Evolutionary conservation across 2,888 invertebrate species (phyloP).

Genomic region (Aspidiotus rigidus): DNA sequence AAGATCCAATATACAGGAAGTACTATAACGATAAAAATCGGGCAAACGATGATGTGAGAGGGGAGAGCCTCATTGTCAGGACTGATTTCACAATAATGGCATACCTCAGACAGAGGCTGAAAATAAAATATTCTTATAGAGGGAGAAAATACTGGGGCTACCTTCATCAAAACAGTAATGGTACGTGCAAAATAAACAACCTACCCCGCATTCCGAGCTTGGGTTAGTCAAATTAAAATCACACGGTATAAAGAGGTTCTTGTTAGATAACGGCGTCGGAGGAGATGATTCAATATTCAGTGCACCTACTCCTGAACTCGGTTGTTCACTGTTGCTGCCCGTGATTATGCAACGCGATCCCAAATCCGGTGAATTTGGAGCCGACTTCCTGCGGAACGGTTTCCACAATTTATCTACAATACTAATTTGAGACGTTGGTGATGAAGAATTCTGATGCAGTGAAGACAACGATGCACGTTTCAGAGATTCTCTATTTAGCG

Average conservation of each 20-base stretch:
- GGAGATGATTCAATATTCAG: constrained; percentile 12
- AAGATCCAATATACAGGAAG: no score
- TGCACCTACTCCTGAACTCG: constrained; percentile 36
- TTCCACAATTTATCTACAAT: constrained; percentile 57
- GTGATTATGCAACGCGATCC: constrained; percentile 20
- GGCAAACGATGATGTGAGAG: no score
- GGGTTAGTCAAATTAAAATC: constrained; percentile 25
- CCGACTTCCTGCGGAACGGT: constrained; percentile 59
- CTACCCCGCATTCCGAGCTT: neutral
- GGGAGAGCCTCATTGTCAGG: no score
- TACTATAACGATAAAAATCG: no score
- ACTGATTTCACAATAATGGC: no score
- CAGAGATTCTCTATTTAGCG: constrained; percentile 33
- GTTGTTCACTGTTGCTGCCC: constrained; percentile 24
- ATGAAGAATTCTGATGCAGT: constrained; percentile 31
- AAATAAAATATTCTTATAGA: no score
- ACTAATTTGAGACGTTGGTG: constrained; percentile 39
- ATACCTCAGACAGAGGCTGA: no score
- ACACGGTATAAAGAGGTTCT: constrained; percentile 14
- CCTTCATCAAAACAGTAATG: no score
- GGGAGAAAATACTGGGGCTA: no score
- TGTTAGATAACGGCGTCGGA: constrained; percentile 1
- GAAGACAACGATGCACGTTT: constrained; percentile 37
- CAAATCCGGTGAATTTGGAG: constrained; percentile 39
- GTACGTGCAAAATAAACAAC: neutral